Evolutionary conservation across 2,888 invertebrate genomes (phyloP).

Genomic region (Orthosia gracilis): DNA sequence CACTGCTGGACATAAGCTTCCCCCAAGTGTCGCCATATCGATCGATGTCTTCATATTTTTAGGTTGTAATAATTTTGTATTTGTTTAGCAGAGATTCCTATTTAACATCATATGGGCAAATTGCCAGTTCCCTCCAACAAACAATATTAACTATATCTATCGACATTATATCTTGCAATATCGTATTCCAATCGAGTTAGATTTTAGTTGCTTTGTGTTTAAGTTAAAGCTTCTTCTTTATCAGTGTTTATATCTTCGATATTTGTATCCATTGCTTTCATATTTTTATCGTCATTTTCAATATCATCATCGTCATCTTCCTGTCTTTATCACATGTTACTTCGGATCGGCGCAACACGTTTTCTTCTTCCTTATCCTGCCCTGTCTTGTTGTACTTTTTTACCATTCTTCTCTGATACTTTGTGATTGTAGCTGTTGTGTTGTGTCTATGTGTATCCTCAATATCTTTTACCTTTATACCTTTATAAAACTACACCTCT

Average conservation of each 20-base stretch:
- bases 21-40: too few species aligned
- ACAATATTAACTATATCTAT: neutral
- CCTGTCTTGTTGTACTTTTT: too few species aligned
- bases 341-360: too few species aligned
- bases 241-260: neutral
- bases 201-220: neutral
- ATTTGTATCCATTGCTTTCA: neutral
- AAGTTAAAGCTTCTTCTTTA: neutral
- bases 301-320: too few species aligned
- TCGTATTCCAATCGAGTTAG: neutral
- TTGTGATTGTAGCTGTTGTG: too few species aligned
- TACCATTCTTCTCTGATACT: too few species aligned
- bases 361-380: too few species aligned
- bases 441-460: neutral
- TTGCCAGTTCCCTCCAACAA: neutral
- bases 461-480: neutral
- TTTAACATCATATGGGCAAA: neutral
- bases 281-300: neutral
- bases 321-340: too few species aligned
- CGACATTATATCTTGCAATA: neutral
- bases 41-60: neutral
- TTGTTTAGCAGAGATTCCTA: neutral
- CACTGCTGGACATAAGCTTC: too few species aligned
- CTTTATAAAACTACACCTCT: neutral
- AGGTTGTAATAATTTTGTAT: neutral